phyloP scores from a whole-genome alignment of 2,888 invertebrate species.

The Strigamia transsilvanica region DNA sequence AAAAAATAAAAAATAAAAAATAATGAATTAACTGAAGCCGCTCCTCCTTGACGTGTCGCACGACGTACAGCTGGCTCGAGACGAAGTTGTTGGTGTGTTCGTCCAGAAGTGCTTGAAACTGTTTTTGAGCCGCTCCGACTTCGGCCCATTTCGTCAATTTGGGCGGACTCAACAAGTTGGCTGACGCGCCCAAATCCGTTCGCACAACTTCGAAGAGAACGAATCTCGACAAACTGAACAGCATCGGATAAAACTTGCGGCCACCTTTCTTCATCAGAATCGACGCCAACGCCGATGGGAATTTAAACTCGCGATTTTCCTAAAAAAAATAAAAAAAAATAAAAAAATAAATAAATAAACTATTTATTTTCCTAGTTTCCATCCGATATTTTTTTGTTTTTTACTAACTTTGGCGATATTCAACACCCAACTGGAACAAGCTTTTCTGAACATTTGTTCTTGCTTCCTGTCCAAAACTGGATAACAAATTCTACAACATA shows the following conservation, averaged over 20 bases:
- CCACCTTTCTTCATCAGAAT: constrained; percentile 13
- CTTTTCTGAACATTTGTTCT: constrained; percentile 23
- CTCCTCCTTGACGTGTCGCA: neutral
- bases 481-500: neutral
- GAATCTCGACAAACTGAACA: neutral
- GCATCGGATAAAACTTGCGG: neutral
- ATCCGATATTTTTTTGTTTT: too few relatives aligned
- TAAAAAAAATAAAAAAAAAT: neutral
- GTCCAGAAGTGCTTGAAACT: neutral
- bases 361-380: too few relatives aligned
- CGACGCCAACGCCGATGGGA: neutral
- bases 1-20: neutral
- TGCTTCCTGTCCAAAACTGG: neutral
- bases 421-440: neutral
- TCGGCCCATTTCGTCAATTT: constrained; percentile 3
- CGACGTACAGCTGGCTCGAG: neutral
- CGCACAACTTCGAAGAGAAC: neutral
- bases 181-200: neutral
- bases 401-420: neutral
- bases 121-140: neutral
- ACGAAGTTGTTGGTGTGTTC: neutral
- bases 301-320: constrained; percentile 17
- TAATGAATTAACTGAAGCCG: neutral
- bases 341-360: too few relatives aligned
- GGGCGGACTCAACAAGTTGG: neutral